phyloP scores from a whole-genome alignment of 1,140 invertebrate genomes.

The Nasonia vitripennis region DNA sequence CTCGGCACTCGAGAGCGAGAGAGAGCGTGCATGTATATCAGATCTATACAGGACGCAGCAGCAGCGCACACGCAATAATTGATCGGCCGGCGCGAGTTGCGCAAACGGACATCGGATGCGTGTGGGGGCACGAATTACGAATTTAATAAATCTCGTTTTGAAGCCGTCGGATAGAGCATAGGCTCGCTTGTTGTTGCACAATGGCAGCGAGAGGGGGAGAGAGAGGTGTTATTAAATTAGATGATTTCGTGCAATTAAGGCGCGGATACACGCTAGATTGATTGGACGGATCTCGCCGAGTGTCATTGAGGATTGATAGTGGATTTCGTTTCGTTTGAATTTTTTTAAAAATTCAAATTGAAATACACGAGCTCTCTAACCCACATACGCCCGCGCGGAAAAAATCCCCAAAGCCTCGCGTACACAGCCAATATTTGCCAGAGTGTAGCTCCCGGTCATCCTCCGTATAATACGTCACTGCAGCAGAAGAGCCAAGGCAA shows the following conservation, averaged over 20 bases:
- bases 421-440: slow-evolving; percentile 10
- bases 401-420: neutral
- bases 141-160: slow-evolving; percentile 39
- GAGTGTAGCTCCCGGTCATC: neutral
- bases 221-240: slow-evolving; percentile 29
- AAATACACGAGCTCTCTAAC: neutral
- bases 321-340: neutral
- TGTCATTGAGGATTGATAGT: slow-evolving; percentile 25
- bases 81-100: slow-evolving; percentile 8
- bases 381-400: neutral
- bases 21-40: neutral
- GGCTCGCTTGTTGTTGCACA: neutral
- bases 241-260: slow-evolving; percentile 23
- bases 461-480: neutral
- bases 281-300: neutral
- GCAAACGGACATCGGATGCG: slow-evolving; percentile 1
- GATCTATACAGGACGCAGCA: slow-evolving; percentile 25
- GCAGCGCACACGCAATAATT: slow-evolving; percentile 25
- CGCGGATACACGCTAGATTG: neutral
- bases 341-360: too few relatives aligned
- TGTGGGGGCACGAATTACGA: neutral
- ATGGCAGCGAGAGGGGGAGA: neutral
- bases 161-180: neutral
- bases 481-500: neutral
- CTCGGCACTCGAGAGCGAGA: neutral